Percentiles rank a stretch among this genome's conserved stretches.
phyloP scores from a whole-genome alignment of 2,888 invertebrate genomes.

The Allophyes oxyacanthae region DNA sequence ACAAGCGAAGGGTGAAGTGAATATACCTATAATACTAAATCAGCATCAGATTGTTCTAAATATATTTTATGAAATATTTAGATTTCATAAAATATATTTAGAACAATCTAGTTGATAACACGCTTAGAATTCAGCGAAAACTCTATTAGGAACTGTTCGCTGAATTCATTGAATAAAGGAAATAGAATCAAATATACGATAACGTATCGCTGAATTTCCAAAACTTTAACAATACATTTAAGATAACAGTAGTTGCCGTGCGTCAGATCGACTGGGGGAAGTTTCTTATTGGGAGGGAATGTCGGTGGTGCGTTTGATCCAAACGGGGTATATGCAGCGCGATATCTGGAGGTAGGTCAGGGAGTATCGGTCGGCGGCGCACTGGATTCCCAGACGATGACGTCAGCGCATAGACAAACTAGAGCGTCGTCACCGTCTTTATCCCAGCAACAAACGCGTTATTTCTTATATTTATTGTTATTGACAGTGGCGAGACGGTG shows the following conservation, averaged over 20 bases:
- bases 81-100: too few relatives aligned
- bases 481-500: constrained; percentile 87
- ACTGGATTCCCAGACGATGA: constrained; percentile 87
- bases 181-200: not conserved
- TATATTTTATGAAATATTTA: too few relatives aligned
- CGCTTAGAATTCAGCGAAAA: not conserved
- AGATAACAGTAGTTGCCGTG: not conserved
- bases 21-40: too few relatives aligned
- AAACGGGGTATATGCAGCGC: constrained; percentile 59
- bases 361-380: constrained; percentile 74
- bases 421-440: constrained; percentile 84
- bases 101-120: too few relatives aligned
- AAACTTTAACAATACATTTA: not conserved
- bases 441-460: constrained; percentile 83
- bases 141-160: not conserved
- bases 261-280: not conserved
- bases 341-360: constrained; percentile 85
- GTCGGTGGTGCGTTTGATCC: constrained; percentile 34
- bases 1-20: too few relatives aligned
- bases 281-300: constrained; percentile 15
- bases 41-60: too few relatives aligned
- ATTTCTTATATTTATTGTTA: constrained; percentile 87
- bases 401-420: constrained; percentile 87
- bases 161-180: not conserved
- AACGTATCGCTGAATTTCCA: not conserved